Evolutionary conservation across 2,113 vertebrate genomes (phyloP), one percentile per base, ranked within the genome.

Genomic region (Mastomys natalensis): DNA sequence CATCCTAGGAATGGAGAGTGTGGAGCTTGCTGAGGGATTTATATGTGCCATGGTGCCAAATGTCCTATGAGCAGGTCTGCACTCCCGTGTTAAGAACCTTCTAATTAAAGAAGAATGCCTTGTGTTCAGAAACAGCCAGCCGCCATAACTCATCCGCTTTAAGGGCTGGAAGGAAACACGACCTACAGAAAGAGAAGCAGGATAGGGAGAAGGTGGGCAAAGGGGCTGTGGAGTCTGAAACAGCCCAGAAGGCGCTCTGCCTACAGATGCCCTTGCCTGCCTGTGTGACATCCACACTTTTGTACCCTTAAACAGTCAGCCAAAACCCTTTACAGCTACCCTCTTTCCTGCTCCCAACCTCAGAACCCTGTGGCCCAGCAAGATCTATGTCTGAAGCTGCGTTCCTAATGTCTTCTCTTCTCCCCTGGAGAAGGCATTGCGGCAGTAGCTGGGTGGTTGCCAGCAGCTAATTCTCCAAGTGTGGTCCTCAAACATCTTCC

Each of bases 91-190:
- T 98, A 94, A 93, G 97, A 98, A 97, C 89, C 96, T 80, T 96
- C 96, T 98, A 98, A 98, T 98, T 98, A 97, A 96, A 98, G 96
- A 98, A 98, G 95, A 98, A 98, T 95, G 95, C 72, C 68, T 62
- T 53, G 91, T 90, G 80, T 0, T 0, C 93, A 96, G 96, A 97
- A 98, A 97, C 96, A 94, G 95, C 97, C 93, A 96, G 86, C 81
- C 80, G 90, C 85, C 96, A 92, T 98, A 98, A 98, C 51, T 98
- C 98, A 97, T 91, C 93, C 80, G 96, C 87, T 98, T 95, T 94
- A 85, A 97, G 94, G 95, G 68, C 93, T 98, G 95, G 90, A 98
- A 97, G 87, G 80, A 77, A 77, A 78, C 86, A 31, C 62, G 97
- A 73, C 92, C 29, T 93, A 96, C 95, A n/a, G 8, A 91, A 82